Conservation (phyloP, 2,888 invertebrate species). For the Dicranocentrus wangi region DNA sequence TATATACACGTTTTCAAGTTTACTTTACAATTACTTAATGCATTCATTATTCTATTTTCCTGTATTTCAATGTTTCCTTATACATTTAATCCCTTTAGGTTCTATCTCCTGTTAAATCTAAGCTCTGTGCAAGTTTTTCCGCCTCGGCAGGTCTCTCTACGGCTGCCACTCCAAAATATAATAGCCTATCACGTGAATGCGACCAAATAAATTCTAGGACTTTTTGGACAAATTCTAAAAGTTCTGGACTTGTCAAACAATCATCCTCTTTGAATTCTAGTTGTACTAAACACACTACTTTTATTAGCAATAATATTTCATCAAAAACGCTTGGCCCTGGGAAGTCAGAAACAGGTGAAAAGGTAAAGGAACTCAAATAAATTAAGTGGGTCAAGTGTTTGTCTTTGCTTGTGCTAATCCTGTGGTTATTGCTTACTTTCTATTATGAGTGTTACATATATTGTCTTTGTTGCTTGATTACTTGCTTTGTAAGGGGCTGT, state of each 20-base stretch:
- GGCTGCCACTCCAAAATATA: constrained; percentile 41
- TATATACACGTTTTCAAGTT: background rate
- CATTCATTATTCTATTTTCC: constrained; percentile 2
- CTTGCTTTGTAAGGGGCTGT: no score
- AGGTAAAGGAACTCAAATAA: constrained; percentile 57
- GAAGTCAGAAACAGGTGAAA: constrained; percentile 42
- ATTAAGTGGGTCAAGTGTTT: constrained; percentile 1
- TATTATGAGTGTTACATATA: no score
- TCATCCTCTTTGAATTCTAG: constrained; percentile 51
- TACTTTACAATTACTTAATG: background rate
- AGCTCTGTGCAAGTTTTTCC: constrained; percentile 60
- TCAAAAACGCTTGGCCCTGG: constrained; percentile 51
- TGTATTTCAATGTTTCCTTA: background rate
- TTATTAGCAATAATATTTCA: constrained; percentile 57
- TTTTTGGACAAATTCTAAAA: constrained; percentile 51
- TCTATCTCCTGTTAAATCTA: constrained; percentile 67
- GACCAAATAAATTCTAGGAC: constrained; percentile 42
- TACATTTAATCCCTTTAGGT: constrained; percentile 45
- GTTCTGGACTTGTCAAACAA: constrained; percentile 52
- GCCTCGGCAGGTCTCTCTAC: constrained; percentile 59
- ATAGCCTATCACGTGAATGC: constrained; percentile 41
- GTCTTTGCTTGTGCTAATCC: no score
- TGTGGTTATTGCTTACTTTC: no score
- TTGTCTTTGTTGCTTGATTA: no score
- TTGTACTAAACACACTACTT: constrained; percentile 61